A percentile compares a stretch with the other conserved stretches of the same genome.
Evolutionary conservation across 2,113 vertebrate genomes (phyloP).

Genomic region (Rana temporaria): DNA sequence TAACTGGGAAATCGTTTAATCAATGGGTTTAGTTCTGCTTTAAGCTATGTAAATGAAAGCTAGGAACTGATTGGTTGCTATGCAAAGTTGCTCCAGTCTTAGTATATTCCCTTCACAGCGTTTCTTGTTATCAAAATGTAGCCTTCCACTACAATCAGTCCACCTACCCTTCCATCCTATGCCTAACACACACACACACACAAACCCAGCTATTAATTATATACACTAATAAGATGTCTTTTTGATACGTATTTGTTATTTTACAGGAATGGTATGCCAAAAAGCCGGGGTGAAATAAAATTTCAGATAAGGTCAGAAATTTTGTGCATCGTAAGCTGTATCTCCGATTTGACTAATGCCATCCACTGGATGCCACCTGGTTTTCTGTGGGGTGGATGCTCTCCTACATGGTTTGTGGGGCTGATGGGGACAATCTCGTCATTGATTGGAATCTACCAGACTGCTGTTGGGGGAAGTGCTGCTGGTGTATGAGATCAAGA

Average conservation of each 20-base stretch:
- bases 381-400: conserved; percentile 87
- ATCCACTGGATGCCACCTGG: conserved; percentile 93
- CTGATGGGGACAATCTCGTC: conserved; percentile 91
- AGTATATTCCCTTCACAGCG: no score
- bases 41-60: no score
- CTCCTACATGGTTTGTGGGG: conserved; percentile 90
- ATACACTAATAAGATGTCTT: no score
- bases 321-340: conserved; percentile 74
- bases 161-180: no score
- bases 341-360: conserved; percentile 86
- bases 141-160: no score
- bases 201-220: no score
- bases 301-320: conserved; percentile 69
- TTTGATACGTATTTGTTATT: not conserved
- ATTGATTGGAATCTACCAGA: conserved; percentile 82
- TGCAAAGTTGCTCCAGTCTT: no score
- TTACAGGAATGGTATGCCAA: not conserved
- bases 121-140: no score
- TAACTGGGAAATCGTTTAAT: no score
- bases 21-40: no score
- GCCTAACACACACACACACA: no score
- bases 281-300: conserved; percentile 24
- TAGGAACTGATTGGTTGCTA: no score
- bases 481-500: conserved; percentile 54
- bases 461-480: conserved; percentile 59